Base-by-base conservation (phyloP, 2,113 vertebrate genomes). In the Notarius lentiginosus region DNA sequence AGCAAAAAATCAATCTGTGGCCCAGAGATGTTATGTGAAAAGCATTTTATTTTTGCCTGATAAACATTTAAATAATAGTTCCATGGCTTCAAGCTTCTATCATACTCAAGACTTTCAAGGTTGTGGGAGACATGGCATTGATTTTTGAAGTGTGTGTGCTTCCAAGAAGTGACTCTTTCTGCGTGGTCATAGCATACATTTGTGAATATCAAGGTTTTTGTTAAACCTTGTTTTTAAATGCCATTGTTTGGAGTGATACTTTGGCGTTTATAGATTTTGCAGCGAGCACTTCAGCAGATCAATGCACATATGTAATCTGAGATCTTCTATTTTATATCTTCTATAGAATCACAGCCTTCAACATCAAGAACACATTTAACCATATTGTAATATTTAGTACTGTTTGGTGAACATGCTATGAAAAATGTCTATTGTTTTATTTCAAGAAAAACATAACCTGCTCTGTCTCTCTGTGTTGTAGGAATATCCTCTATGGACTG, bases 401-500 rank as follows among this genome's bases (percentile, higher is more conserved):
- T 27, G 8, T 14, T 6, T 7, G 18, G n/a, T 66, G 51, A 83
- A 56, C 65, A 15, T 72, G 24, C 8, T 9, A 1, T 27, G 17
- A 20, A 17, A 79, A 63, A 55, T 20, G 18, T 79, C 22, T 41
- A 80, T 86, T 68, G 14, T 20, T 66, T 68, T 72, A 55, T 72
- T 81, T 12, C 47, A 60, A 61, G 30, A 47, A 58, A 79, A 41
- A 41, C 72, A 87, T 58, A 66, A 79, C 61, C 18, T 18, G 53
- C 30, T 89, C 7, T 87, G 53, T 83, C 87, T 91, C 93, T 90
- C 89, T 90, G 92, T 93, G 53, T 51, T 86, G 76, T 89, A 99
- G 98, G 94, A 99, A 99, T 89, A 96, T 98, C 86, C 93, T 99
- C 47, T 99, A 98, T 93, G 95, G 94, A 84, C 91, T 97, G 76